Conservation (phyloP, 2,888 invertebrate species). For the Tetanocera ferruginea region DNA sequence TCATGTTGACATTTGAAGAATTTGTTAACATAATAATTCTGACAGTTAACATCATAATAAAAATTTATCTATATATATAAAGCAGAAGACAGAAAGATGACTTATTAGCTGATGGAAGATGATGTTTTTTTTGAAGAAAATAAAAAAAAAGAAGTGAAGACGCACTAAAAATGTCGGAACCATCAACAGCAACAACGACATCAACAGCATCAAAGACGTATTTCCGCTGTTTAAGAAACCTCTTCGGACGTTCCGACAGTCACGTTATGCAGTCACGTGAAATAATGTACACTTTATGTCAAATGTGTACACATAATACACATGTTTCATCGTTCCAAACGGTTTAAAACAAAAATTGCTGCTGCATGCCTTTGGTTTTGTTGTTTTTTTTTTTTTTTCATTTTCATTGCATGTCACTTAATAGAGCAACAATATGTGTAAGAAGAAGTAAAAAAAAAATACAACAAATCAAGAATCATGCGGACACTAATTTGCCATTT, state of each 20-base stretch:
- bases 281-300: slow-evolving; percentile 20
- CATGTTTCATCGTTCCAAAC: too few species aligned
- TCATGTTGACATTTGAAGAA: slow-evolving; percentile 64
- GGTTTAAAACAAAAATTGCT: neutral
- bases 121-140: slow-evolving; percentile 52
- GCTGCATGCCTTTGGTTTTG: neutral
- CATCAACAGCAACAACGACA: slow-evolving; percentile 1
- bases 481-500: slow-evolving; percentile 68
- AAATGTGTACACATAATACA: neutral
- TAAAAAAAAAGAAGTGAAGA: neutral
- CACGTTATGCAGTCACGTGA: slow-evolving; percentile 23
- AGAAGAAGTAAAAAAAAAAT: neutral
- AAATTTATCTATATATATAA: slow-evolving; percentile 47
- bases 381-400: neutral
- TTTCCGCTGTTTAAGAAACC: neutral
- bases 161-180: slow-evolving; percentile 19
- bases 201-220: slow-evolving; percentile 17
- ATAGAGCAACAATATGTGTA: neutral
- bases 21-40: slow-evolving; percentile 67
- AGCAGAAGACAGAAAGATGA: slow-evolving; percentile 51
- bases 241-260: neutral
- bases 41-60: slow-evolving; percentile 66
- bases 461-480: slow-evolving; percentile 62
- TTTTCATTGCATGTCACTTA: neutral
- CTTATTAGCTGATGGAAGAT: slow-evolving; percentile 59